These are phyloP conservation scores for Ectemnius lituratus DNA, from an alignment of 2,888 invertebrate species.

Conservation along the genomic window DNA sequence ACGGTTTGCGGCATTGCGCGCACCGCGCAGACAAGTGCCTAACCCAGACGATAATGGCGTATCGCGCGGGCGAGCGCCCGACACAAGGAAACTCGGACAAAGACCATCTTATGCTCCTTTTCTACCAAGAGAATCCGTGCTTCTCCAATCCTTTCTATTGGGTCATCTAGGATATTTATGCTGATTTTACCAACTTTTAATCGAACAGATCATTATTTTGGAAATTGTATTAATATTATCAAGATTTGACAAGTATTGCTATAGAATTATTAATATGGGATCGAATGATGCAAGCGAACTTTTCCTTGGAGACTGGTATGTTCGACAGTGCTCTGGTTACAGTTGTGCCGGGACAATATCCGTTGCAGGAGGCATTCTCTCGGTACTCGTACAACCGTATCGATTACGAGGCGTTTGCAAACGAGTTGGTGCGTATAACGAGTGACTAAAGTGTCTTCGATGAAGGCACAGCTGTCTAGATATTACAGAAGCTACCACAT, in stretches of 20 bases:
- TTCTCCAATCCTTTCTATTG: too few species aligned
- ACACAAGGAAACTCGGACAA: background rate
- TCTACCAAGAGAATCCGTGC: background rate
- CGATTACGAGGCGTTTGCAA: conserved; percentile 67
- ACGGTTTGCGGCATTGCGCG: conserved; percentile 59
- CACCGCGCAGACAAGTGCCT: conserved; percentile 57
- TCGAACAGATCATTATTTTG: too few species aligned
- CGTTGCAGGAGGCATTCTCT: conserved; percentile 9
- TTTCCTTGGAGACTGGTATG: too few species aligned
- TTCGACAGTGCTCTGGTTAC: conserved; percentile 4
- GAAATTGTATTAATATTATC: too few species aligned
- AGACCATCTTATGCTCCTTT: background rate
- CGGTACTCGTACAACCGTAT: conserved; percentile 63
- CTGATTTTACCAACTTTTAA: too few species aligned
- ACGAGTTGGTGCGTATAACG: conserved; percentile 60
- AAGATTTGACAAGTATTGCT: too few species aligned
- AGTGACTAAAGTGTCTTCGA: conserved; percentile 63
- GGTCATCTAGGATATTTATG: too few species aligned
- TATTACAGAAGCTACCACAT: conserved; percentile 39
- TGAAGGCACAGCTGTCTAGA: conserved; percentile 53
- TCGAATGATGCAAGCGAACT: too few species aligned
- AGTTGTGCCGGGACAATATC: background rate
- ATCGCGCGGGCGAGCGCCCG: background rate
- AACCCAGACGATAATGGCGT: conserved; percentile 61
- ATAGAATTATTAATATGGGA: too few species aligned